A percentile compares a stretch with the other conserved stretches of the same genome.
Evolutionary conservation across 1,140 invertebrate genomes (phyloP).

Genomic region (Prorops nasuta): DNA sequence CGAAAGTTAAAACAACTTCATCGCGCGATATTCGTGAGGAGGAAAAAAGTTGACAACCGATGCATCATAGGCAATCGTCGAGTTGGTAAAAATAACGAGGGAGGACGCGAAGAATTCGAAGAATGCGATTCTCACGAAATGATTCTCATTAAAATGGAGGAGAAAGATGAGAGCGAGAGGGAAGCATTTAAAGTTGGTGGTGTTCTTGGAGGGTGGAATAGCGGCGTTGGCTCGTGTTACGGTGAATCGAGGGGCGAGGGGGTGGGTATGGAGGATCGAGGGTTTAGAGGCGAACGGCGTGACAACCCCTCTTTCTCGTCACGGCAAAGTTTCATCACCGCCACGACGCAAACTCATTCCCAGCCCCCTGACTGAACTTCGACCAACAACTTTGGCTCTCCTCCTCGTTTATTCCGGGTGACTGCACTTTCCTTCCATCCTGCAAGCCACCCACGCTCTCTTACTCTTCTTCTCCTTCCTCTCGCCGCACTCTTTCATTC

Average conservation of each 20-base stretch:
- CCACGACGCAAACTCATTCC: constrained; percentile 54
- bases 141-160: too few species aligned
- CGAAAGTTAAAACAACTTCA: too few species aligned
- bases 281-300: constrained; percentile 43
- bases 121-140: too few species aligned
- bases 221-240: too few species aligned
- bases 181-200: background rate
- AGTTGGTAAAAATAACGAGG: too few species aligned
- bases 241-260: background rate
- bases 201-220: too few species aligned
- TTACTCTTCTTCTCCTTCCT: constrained; percentile 12
- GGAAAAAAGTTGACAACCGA: too few species aligned
- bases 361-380: constrained; percentile 48
- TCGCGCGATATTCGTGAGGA: too few species aligned
- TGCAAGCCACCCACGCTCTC: constrained; percentile 29
- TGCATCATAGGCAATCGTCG: too few species aligned
- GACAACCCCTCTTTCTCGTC: constrained; percentile 54
- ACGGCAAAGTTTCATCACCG: constrained; percentile 56
- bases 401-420: constrained; percentile 57
- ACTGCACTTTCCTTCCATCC: constrained; percentile 56
- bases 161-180: background rate
- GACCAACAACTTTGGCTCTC: constrained; percentile 55
- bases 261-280: constrained; percentile 13
- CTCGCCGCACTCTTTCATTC: constrained; percentile 13
- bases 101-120: too few species aligned